Conservation (phyloP, 2,113 vertebrate genomes). For the Clarias magur region DNA sequence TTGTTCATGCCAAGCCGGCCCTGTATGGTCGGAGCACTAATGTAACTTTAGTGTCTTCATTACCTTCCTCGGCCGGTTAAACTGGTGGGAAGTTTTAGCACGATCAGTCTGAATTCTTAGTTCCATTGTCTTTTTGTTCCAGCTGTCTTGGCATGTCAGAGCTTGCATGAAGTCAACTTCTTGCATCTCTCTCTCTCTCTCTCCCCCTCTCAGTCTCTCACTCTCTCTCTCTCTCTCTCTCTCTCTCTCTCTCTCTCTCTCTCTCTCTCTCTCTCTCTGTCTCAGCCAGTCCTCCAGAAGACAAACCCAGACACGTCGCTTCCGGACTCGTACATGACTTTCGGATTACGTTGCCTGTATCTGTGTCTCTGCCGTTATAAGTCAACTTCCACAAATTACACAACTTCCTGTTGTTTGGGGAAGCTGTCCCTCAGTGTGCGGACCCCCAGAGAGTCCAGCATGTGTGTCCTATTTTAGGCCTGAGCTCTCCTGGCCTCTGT, state of each 20-base stretch:
- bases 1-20: background rate
- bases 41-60: background rate
- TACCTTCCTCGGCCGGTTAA: background rate
- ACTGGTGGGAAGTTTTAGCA: constrained; percentile 30
- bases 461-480: constrained; percentile 47
- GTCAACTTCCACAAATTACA: constrained; percentile 55
- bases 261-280: background rate
- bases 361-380: constrained; percentile 27
- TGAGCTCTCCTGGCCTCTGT: constrained; percentile 26
- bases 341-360: constrained; percentile 7
- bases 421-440: constrained; percentile 37
- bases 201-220: too few species aligned
- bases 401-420: constrained; percentile 56
- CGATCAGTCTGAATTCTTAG: background rate
- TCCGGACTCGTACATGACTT: constrained; percentile 38
- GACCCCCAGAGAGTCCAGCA: constrained; percentile 38
- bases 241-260: constrained; percentile 49
- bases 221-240: background rate
- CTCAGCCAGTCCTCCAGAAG: constrained; percentile 65
- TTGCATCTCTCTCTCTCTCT: constrained; percentile 41
- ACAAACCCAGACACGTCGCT: constrained; percentile 58
- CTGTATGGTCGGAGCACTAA: background rate
- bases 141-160: constrained; percentile 56
- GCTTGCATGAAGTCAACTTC: constrained; percentile 36
- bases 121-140: constrained; percentile 44